Base-by-base conservation (phyloP, 2,888 invertebrate genomes). In the Byasa hedistus region DNA sequence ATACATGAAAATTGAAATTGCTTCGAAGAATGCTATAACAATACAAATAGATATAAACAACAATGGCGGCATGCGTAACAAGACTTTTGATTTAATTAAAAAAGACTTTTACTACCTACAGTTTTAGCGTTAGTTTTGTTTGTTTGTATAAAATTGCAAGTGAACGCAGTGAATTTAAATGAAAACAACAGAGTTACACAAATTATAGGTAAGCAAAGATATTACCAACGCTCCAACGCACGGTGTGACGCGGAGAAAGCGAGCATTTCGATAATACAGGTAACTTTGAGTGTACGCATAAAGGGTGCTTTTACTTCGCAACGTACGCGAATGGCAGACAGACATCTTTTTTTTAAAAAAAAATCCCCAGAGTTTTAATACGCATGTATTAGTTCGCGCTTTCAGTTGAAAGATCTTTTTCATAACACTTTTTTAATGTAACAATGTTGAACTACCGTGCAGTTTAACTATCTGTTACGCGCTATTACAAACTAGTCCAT, bases 211-310 rank as follows among this genome's bases (percentile, higher is more conserved):
- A 76, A 74, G 68, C 70, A 62, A 69, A 71, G 75, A 76, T 75
- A 81, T 82, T 83, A 82, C 81, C 76, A 80, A 83, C 85, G 86
- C 81, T 80, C 75, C 76, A 83, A 80, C 82, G 84, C 83, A 83
- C 79, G 71, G 72, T 74, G 75, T 73, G 72, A 72, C 69, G 69
- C 72, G 70, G 86, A 81, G 87, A 87, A 87, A 87, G 86, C 83
- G 77, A 75, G 69, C 68, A 51, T 63, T 70, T 68, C 68, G 66
- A 69, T 70, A 66, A 61, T 57, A 64, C 64, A 64, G 66, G 66
- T 66, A 66, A 66, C 63, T 66, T 61, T 58, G 59, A 61, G 67
- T 68, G 65, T 65, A 59, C 58, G 55, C 66, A 59, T 57, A 61
- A 66, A 66, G 79, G 77, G 75, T 72, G 72, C 72, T 75, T 75